Conservation (phyloP, 2,113 vertebrate species). For the Fukomys damarensis region DNA sequence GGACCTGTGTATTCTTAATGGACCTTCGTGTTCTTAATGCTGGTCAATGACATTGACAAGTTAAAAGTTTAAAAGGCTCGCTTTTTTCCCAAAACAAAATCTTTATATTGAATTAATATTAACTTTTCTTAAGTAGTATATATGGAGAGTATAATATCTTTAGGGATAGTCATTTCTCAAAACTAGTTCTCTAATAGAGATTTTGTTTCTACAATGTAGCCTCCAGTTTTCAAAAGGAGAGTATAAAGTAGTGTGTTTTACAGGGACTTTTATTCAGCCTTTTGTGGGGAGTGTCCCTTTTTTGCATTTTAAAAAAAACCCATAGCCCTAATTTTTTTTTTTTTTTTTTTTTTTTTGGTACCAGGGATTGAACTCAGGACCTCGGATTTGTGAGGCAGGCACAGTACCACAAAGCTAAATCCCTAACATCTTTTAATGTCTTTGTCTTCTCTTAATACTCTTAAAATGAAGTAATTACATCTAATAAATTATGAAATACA, state of each 20-base stretch:
- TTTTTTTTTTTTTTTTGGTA: too few species aligned
- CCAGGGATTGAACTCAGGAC: too few species aligned
- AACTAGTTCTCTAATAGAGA: conserved; percentile 78
- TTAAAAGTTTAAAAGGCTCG: conserved; percentile 43
- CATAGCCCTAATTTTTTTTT: background rate
- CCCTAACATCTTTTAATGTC: conserved; percentile 7
- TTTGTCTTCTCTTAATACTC: conserved; percentile 3
- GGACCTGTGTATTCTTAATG: background rate
- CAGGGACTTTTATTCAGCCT: conserved; percentile 49
- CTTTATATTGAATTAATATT: conserved; percentile 55
- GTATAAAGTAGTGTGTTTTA: conserved; percentile 30
- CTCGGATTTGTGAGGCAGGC: too few species aligned
- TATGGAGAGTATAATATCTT: conserved; percentile 68
- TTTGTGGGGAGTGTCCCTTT: background rate
- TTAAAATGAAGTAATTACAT: conserved; percentile 43
- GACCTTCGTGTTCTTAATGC: background rate
- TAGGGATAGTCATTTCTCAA: conserved; percentile 72
- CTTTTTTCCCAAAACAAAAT: conserved; percentile 56
- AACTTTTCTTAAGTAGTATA: conserved; percentile 59
- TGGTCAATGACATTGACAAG: background rate
- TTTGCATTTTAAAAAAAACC: conserved; percentile 62
- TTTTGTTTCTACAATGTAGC: conserved; percentile 78
- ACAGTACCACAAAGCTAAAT: too few species aligned
- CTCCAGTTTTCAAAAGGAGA: conserved; percentile 30
- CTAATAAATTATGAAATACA: conserved; percentile 6